Evolutionary conservation across 2,113 vertebrate species (phyloP).

Genomic region (Chionodraco myersi): DNA sequence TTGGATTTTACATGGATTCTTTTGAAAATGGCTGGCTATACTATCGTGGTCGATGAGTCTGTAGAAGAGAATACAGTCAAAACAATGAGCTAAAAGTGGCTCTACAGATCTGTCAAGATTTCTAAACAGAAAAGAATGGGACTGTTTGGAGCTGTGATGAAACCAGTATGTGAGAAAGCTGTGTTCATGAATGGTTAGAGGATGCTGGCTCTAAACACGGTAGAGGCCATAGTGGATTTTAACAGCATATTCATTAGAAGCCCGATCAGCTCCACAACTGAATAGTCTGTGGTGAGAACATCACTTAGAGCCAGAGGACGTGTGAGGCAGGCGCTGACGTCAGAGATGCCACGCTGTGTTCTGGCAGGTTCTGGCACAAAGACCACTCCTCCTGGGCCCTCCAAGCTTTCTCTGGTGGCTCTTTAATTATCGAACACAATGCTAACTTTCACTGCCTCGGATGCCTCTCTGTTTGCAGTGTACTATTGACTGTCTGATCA

Average conservation of each 20-base stretch:
- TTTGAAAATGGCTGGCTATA: no score
- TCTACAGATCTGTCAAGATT: background rate
- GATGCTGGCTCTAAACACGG: background rate
- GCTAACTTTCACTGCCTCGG: background rate
- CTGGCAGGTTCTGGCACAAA: conserved; percentile 9
- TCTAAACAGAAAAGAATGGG: background rate
- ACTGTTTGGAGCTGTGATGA: background rate
- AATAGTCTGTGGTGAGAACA: conserved; percentile 19
- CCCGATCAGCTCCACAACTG: background rate
- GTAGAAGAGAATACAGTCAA: background rate
- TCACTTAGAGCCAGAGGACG: conserved; percentile 8
- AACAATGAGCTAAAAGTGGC: background rate
- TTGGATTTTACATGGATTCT: background rate
- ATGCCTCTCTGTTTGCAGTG: background rate
- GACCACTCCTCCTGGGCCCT: no score
- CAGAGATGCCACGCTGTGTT: conserved; percentile 19
- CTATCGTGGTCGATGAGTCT: no score
- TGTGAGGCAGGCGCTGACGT: conserved; percentile 15
- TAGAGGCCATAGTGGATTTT: background rate
- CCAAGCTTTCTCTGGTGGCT: background rate
- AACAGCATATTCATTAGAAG: conserved; percentile 14
- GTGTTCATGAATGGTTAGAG: background rate
- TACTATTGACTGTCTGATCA: background rate
- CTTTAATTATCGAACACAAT: background rate
- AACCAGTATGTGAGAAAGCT: background rate